Conservation (phyloP, 2,797 vertebrate genomes). For the Silurus lanzhouensis region DNA sequence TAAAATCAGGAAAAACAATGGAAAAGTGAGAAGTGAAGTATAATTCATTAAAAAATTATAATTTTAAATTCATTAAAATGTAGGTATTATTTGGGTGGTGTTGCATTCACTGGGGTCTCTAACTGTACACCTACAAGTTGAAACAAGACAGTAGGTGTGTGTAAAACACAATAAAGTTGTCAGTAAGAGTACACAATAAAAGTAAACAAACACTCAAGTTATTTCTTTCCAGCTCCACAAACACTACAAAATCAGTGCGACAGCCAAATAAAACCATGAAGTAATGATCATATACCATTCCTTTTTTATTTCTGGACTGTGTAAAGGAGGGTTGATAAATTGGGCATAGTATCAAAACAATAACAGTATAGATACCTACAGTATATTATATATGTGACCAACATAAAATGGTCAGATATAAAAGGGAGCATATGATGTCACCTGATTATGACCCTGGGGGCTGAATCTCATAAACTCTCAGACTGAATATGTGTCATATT, state of each 20-base stretch:
- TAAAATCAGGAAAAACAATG: neutral
- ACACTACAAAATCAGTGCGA: neutral
- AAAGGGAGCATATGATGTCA: neutral
- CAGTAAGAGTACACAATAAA: neutral
- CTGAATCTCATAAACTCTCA: neutral
- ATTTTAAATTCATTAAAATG: too few species aligned
- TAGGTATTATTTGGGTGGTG: neutral
- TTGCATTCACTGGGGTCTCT: neutral
- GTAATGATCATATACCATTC: neutral
- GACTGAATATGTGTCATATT: neutral
- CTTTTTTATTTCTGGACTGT: neutral
- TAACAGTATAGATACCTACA: too few species aligned
- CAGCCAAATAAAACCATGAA: neutral
- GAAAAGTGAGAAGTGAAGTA: too few species aligned
- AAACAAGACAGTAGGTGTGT: neutral
- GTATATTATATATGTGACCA: neutral
- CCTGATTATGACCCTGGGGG: neutral
- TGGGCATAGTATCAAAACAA: neutral
- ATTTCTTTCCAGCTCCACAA: neutral
- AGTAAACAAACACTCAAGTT: neutral
- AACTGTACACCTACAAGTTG: neutral
- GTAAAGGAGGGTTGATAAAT: neutral
- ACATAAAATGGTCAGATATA: neutral
- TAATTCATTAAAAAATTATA: too few species aligned
- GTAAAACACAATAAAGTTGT: neutral